Evolutionary conservation across 1,140 invertebrate species (phyloP), one percentile per base, ranked within the genome.

Genomic region (Scaptomyza montana): DNA sequence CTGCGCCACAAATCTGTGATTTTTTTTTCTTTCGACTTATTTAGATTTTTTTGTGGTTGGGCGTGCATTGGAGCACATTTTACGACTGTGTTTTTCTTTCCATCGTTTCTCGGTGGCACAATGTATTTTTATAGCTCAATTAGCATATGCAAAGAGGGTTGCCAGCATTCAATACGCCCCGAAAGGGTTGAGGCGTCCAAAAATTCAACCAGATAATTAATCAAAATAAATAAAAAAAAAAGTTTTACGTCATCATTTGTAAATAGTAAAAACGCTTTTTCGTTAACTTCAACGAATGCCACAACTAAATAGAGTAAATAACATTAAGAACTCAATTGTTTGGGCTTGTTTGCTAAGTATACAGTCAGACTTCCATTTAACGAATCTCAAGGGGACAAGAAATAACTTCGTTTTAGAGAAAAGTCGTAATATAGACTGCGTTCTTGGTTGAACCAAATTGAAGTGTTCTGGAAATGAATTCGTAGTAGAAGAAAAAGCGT

Each of bases 51-150:
- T 53, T 33, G 3, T 16, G 30, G 28, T 5, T 0, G 19, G 21
- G 41, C 12, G 46, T 41, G 39, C 33, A 10, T n/a, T 33, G 47
- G 49, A 28, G 46, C 64, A 45, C 69, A 69, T 73, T 86, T 87
- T 86, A 86, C 78, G 78, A 50, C 78, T 85, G 63, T 86, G 84
- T 87, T 82, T 85, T 85, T 60, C 57, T 46, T 66, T 51, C 13
- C 54, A 51, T 16, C 28, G 13, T 49, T 65, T 54, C 63, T 63
- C 51, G 55, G 47, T 16, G 49, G 50, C 80, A 86, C 82, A 86
- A 86, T 87, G 82, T 86, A 87, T 86, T 87, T 86, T 86, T 86
- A 86, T 86, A 78, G 81, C 81, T 86, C 82, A 86, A 86, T 86
- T 86, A 86, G 82, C 81, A 86, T 86, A 86, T 81, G 80, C 81